phyloP scores from a whole-genome alignment of 2,113 vertebrate species.

The Ardeotis arabs region DNA sequence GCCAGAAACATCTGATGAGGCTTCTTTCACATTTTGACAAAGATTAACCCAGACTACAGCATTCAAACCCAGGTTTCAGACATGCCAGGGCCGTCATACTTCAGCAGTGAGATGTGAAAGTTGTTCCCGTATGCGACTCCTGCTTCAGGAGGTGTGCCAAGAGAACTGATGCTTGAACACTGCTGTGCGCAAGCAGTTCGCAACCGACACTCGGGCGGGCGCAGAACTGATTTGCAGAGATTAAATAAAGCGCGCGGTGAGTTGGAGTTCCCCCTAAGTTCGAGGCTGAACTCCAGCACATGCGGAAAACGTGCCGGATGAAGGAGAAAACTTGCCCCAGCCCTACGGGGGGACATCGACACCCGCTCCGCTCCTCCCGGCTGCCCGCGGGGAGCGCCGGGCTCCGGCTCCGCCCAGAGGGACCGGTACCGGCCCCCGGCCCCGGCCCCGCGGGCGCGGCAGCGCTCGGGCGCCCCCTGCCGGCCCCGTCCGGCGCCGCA shows the following conservation, averaged over 20 bases:
- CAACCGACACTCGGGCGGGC: rapidly evolving
- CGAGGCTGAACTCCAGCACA: no score
- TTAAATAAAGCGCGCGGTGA: rapidly evolving
- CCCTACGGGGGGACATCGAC: not conserved
- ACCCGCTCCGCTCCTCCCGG: no score
- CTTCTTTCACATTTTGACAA: not conserved
- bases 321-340: not conserved
- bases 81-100: rapidly evolving
- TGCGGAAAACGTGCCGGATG: no score
- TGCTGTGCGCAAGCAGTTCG: rapidly evolving
- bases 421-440: no score
- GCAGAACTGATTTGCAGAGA: rapidly evolving
- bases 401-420: no score
- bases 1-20: not conserved
- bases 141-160: not conserved
- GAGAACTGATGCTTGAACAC: not conserved
- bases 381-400: not conserved
- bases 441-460: not conserved
- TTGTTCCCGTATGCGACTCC: not conserved
- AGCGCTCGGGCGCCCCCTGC: constrained; percentile 42
- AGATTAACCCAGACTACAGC: not conserved
- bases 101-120: not conserved
- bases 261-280: rapidly evolving
- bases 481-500: constrained; percentile 27
- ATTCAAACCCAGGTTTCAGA: not conserved